Base-by-base conservation (phyloP, 2,888 invertebrate genomes). In the Ctenicera cuprea region DNA sequence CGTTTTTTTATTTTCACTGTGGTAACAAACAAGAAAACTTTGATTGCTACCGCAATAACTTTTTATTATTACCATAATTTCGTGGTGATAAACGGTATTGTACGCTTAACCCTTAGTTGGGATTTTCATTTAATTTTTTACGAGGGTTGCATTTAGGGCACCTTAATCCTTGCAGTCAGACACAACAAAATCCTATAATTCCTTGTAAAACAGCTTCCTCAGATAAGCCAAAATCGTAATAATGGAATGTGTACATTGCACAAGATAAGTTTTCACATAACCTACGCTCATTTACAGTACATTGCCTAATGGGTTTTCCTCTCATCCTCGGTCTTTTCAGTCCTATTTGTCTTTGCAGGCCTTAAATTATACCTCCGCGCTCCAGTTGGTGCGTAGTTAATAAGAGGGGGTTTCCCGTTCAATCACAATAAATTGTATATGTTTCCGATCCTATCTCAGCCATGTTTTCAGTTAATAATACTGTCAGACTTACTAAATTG, bases 401-500 rank as follows among this genome's bases (percentile, higher is more conserved):
- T 54, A 54, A 54, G 33, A 54, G 54, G 30, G 54, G 9, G 54
- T 22, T 18, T 22, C 54, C 33, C 33, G 30, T 54, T 54, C 54
- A 54, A 54, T 54, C 54, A 54, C 54, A 30, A 54, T 54, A 54
- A 54, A 54, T 54, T 54, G 54, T 54, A 22, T 54, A 54, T 54
- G 33, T 54, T 30, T 26, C 30, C 11, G 7, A 26, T 30, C 8
- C 26, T 30, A 22, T 22, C 54, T 45, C 18, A 18, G 9, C 14
- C 54, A n/a, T 33, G 54, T 30, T 54, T 54, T 54, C 14, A 54
- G 54, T 54, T 54, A 54, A 54, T 30, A 54, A 54, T 33, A 14
- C 14, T 50, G 14, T 14, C 30, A n/a, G 30, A 14, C 1, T 11
- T 1, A 22, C 4, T 16, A 54, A 33, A 50, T 54, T 30, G 14